These are phyloP conservation scores for Drosophila mimica DNA, from an alignment of 2,888 invertebrate genomes.

Conservation along the genomic window DNA sequence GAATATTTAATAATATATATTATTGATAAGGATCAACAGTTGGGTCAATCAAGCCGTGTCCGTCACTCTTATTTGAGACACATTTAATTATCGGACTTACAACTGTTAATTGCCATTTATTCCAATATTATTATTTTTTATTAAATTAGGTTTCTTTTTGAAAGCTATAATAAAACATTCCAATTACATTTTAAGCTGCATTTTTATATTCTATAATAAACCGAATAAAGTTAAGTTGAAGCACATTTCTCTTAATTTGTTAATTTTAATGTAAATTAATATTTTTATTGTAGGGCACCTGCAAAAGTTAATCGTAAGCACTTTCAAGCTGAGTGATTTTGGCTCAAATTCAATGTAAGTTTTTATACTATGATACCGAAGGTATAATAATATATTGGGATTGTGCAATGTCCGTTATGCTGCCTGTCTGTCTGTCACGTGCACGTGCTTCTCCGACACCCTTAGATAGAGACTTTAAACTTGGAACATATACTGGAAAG, in stretches of 20 bases:
- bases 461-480: too few relatives aligned
- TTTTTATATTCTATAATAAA: not conserved
- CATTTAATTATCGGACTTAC: not conserved
- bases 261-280: not conserved
- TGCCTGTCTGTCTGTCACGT: too few relatives aligned
- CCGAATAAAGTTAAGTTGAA: not conserved
- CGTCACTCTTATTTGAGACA: not conserved
- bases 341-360: slow-evolving; percentile 36
- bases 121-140: not conserved
- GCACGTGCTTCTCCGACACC: too few relatives aligned
- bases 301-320: slow-evolving; percentile 1
- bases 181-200: not conserved
- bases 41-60: not conserved
- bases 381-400: too few relatives aligned
- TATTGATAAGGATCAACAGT: not conserved
- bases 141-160: not conserved
- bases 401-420: too few relatives aligned
- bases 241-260: not conserved
- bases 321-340: slow-evolving; percentile 25
- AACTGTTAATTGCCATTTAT: not conserved
- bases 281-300: slow-evolving; percentile 3
- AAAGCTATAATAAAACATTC: not conserved
- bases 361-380: not conserved
- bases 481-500: too few relatives aligned
- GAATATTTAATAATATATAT: not conserved